Base-by-base conservation (phyloP, 2,113 vertebrate genomes). In the Brienomyrus longianalis region DNA sequence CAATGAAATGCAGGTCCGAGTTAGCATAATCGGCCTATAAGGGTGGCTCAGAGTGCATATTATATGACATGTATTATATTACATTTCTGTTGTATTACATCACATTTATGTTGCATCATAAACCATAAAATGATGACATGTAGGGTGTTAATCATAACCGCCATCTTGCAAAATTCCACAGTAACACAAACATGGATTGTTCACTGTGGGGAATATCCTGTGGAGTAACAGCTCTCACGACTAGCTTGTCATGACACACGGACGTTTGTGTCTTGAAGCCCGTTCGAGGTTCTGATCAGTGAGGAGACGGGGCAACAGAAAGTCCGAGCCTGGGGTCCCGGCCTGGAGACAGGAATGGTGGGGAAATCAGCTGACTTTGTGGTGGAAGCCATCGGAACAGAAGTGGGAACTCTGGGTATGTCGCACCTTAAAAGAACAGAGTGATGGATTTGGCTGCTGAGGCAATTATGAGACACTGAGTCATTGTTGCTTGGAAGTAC, bases 341-440 rank as follows among this genome's bases (percentile, higher is more conserved):
- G 98, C 51, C 91, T 99, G 93, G 97, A 98, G 93, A 98, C 98
- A 0, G 98, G 98, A 0, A 94, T 98, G 92, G 98, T 99, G 91
- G 98, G 98, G 74, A 97, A 97, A 92, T 98, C 98, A 0, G 98
- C 97, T 0, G 97, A 99, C 93, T 99, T 99, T 86, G 97, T 99
- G 87, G 98, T 99, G 83, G 98, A 99, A 91, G 98, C 98, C 48
- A 96, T 99, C 0, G 98, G 98, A 91, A 99, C 97, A 0, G 98
- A 99, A 94, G 98, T 99, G 91, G 98, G 98, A 89, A 99, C 98
- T 0, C 94, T 99, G 0, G 98, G 98, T 98, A 95, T 92, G 96
- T 77, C 50, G 48, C 19, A 31, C 8, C 9, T 48, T 48, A 84
- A 84, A 84, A 43, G 83, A 84, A 48, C 21, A 80, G 74, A 10